Evolutionary conservation across 2,797 vertebrate species (phyloP).

Genomic region (Gymnocypris eckloni): DNA sequence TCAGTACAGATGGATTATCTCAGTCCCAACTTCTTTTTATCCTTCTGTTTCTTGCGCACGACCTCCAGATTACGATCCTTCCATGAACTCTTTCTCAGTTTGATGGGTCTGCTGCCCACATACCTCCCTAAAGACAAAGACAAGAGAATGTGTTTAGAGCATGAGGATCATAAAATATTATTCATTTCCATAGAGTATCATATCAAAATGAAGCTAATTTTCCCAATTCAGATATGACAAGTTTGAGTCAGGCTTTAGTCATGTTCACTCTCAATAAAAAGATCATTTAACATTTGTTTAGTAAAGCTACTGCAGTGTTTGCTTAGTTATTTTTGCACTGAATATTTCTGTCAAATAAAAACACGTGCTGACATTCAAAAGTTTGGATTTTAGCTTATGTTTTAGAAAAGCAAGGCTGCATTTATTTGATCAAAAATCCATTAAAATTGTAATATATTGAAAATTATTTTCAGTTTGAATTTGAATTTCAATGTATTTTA

Average conservation of each 20-base stretch:
- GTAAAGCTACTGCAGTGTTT: background rate
- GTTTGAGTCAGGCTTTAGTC: background rate
- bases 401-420: background rate
- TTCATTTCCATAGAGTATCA: background rate
- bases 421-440: background rate
- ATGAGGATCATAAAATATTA: background rate
- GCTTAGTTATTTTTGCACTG: background rate
- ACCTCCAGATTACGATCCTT: constrained; percentile 91
- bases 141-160: constrained; percentile 16
- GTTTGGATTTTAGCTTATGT: background rate
- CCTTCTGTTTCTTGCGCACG: constrained; percentile 92
- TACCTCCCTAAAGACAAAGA: constrained; percentile 82
- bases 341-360: background rate
- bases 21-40: constrained; percentile 92
- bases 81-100: constrained; percentile 93
- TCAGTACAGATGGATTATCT: constrained; percentile 72
- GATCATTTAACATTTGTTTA: background rate
- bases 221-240: background rate
- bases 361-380: background rate
- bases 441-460: background rate
- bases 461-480: background rate
- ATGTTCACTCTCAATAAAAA: background rate
- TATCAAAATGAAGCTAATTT: no score
- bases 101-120: constrained; percentile 91
- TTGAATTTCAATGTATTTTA: background rate